Evolutionary conservation across 2,113 vertebrate genomes (phyloP), one percentile per base, ranked within the genome.

Genomic region (Peromyscus leucopus): DNA sequence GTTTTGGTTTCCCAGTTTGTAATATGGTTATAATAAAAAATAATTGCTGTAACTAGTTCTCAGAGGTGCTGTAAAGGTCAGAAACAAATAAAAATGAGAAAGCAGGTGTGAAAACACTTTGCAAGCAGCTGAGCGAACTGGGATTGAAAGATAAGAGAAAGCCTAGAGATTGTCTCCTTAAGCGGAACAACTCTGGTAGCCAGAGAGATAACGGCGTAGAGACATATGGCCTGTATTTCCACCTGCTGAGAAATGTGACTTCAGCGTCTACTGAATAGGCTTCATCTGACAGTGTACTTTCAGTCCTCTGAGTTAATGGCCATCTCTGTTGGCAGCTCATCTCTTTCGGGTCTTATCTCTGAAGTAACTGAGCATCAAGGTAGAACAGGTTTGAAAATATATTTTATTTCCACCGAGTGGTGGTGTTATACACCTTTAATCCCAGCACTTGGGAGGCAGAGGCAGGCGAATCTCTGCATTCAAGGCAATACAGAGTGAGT

Each of bases 51-150:
- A 19, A 69, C 33, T 95, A 1, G 95, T 95, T 93, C 91, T 93
- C 67, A 75, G 63, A 24, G 57, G 5, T 91, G 28, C 74, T 65
- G 21, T 89, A n/a, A 89, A 79, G 67, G 67, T 87, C 55, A 87
- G 67, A 96, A 87, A 65, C 75, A 96, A 90, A 90, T 46, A 78
- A 80, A 91, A 95, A 92, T 16, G 33, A 93, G 84, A 96, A 93
- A 97, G 84, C 79, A 95, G 7, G 13, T 82, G 21, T 94, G 75
- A 94, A 94, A 94, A 89, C 13, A 48, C 67, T 89, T 93, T 87
- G 61, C 63, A 96, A 36, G 46, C 36, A 36, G 46, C 36, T 39
- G 22, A 87, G n/a, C 90, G 67, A 90, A 89, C 1, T 90, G 19
- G 93, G 84, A 85, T 26, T 92, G 75, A 95, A 88, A 89, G 48